Conservation (phyloP, 2,113 vertebrate species). For the Mormyrus lacerda region DNA sequence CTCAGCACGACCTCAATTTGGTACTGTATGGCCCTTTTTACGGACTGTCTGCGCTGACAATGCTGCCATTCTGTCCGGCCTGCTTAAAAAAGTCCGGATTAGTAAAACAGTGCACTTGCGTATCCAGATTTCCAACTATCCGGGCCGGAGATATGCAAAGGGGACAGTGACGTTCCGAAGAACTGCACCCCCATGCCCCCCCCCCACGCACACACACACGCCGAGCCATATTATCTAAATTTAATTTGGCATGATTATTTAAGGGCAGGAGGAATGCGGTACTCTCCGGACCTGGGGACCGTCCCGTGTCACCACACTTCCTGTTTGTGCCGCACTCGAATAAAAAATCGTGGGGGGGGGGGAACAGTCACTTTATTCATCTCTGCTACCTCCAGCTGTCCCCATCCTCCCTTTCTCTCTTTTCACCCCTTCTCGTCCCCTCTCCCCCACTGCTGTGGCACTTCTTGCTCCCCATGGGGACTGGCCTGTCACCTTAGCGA, state of each 20-base stretch:
- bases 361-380: constrained; percentile 60
- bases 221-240: constrained; percentile 19
- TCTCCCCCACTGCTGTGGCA: background rate
- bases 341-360: constrained; percentile 34
- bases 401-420: constrained; percentile 16
- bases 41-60: constrained; percentile 91
- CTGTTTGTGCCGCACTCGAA: constrained; percentile 59
- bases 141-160: constrained; percentile 62
- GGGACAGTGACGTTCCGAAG: constrained; percentile 68
- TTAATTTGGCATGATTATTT: constrained; percentile 19
- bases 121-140: constrained; percentile 95
- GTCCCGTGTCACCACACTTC: constrained; percentile 54
- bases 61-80: constrained; percentile 81
- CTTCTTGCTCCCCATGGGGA: background rate
- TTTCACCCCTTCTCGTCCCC: constrained; percentile 21
- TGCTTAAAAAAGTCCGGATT: constrained; percentile 88
- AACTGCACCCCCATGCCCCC: constrained; percentile 52
- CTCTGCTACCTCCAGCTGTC: constrained; percentile 45
- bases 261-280: constrained; percentile 31
- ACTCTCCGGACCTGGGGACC: constrained; percentile 37
- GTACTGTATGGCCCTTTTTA: constrained; percentile 97
- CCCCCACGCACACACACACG: background rate
- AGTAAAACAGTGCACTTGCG: constrained; percentile 86
- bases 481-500: background rate
- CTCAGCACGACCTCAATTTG: constrained; percentile 93